Evolutionary conservation across 2,797 vertebrate species (phyloP).

Genomic region (Phrynocephalus vlangalii): DNA sequence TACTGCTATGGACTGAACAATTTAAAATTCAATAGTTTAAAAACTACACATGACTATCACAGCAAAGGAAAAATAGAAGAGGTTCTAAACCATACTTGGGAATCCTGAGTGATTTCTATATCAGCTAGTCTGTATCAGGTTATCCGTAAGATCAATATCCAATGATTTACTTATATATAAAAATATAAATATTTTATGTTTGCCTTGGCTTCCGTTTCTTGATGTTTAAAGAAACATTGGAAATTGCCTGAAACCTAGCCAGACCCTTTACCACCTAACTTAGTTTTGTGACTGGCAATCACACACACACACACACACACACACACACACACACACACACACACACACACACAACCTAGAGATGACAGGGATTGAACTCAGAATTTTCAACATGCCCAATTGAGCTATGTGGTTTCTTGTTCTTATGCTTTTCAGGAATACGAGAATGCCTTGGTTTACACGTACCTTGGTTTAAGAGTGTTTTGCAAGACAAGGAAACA

Average conservation of each 20-base stretch:
- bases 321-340: too few relatives aligned
- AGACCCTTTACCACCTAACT: neutral
- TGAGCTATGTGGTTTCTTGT: neutral
- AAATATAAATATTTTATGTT: neutral
- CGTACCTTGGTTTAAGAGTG: too few relatives aligned
- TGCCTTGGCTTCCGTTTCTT: neutral
- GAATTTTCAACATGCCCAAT: neutral
- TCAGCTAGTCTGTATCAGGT: neutral
- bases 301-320: too few relatives aligned
- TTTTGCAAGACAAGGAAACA: too few relatives aligned
- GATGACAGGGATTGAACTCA: neutral
- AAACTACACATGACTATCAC: neutral
- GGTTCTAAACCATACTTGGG: neutral
- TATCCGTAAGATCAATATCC: too few relatives aligned
- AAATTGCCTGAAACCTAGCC: neutral
- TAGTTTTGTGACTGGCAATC: neutral
- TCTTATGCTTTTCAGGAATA: neutral
- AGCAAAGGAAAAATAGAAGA: neutral
- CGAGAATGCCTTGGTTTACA: too few relatives aligned
- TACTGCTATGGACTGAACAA: neutral
- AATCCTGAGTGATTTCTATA: neutral
- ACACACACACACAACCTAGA: neutral
- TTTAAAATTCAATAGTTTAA: neutral
- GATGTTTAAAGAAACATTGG: slow-evolving; percentile 1
- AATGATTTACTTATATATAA: too few relatives aligned